Evolutionary conservation across 2,888 invertebrate genomes (phyloP).

Genomic region (Nezara viridula): DNA sequence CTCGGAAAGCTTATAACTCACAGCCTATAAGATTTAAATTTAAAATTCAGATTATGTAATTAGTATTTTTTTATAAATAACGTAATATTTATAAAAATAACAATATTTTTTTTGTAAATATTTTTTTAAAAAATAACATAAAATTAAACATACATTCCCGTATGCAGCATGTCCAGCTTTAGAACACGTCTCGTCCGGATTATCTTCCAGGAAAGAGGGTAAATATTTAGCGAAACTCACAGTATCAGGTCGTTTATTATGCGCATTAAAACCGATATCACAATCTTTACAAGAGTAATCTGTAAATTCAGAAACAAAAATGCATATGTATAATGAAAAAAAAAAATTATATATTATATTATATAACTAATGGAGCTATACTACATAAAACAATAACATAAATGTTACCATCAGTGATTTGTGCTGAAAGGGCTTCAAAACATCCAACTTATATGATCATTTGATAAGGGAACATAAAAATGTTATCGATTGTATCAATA

Average conservation of each 20-base stretch:
- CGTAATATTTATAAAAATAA: background rate
- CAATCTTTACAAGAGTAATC: conserved; percentile 71
- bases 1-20: conserved; percentile 65
- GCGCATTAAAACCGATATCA: conserved; percentile 71
- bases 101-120: background rate
- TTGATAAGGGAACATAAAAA: too few relatives aligned
- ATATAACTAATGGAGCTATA: too few relatives aligned
- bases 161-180: conserved; percentile 92
- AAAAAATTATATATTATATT: background rate
- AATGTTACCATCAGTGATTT: too few relatives aligned
- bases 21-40: conserved; percentile 66
- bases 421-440: too few relatives aligned
- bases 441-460: too few relatives aligned
- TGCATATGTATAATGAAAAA: background rate
- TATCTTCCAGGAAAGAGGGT: conserved; percentile 87
- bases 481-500: too few relatives aligned
- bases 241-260: conserved; percentile 75
- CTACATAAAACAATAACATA: too few relatives aligned
- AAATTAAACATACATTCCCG: conserved; percentile 71
- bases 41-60: background rate
- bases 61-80: too few relatives aligned
- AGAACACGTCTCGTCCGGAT: conserved; percentile 80
- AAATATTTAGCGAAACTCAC: conserved; percentile 80
- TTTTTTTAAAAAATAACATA: too few relatives aligned
- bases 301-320: conserved; percentile 26